Evolutionary conservation across 2,113 vertebrate genomes (phyloP), one percentile per base, ranked within the genome.

Genomic region (Dissostichus mawsoni): DNA sequence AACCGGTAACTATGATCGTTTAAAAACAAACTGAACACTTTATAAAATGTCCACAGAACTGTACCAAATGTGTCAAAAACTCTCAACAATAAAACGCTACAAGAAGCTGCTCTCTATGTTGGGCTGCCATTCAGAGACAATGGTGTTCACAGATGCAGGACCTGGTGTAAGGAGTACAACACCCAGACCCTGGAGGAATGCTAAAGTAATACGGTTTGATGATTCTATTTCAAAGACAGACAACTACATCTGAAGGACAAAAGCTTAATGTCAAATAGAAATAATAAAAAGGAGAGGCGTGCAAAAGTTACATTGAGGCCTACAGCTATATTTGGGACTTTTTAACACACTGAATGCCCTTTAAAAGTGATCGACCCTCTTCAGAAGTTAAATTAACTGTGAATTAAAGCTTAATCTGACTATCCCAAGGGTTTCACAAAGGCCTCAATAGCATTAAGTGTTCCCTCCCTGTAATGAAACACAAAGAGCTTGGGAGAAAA

Each of bases 261-360:
- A 71, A 72, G 69, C 23, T 73, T 74, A 74, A 77, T 67, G 78
- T 61, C 68, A 61, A 74, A 59, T 47, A 50, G 56, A 18, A 36
- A 81, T n/a, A 41, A 41, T 41, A 41, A 41, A 41, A 41, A 41
- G 1, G 4, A 44, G 29, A 68, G 18, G 58, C 4, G 2, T 56
- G 33, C 47, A 71, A 75, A 72, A 50, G 45, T 75, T 66, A 57
- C n/a, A 77, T 25, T 45, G 25, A 18, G 74, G 80, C 57, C 51
- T 41, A 51, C 23, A 75, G 52, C 36, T 66, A 23, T 53, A 41
- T 81, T 25, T 63, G 45, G 71, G 78, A 83, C 75, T 76, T 64
- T 84, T 89, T 33, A 69, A 76, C 68, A 77, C 55, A 7, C 2
- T 10, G 55, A 59, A 74, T 73, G 75, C 29, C 74, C 80, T 86